Evolutionary conservation across 2,113 vertebrate genomes (phyloP).

Genomic region (Bubalus kerabau): DNA sequence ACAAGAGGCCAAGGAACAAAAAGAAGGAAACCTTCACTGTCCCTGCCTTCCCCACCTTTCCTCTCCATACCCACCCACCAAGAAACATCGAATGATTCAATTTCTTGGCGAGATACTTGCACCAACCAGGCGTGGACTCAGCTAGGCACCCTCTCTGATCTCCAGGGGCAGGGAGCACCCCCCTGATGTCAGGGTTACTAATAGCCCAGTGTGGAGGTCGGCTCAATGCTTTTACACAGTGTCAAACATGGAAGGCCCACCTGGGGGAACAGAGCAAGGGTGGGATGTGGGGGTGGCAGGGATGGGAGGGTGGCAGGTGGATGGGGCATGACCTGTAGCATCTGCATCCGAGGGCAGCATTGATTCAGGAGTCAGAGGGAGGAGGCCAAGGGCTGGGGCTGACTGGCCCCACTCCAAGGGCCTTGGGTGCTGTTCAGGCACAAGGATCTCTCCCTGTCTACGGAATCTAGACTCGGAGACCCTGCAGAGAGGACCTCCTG

Average conservation of each 20-base stretch:
- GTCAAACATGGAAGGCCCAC: fast-evolving
- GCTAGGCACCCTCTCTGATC: not conserved
- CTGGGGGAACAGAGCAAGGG: too few species aligned
- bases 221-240: not conserved
- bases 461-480: not conserved
- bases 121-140: not conserved
- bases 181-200: not conserved
- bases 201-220: not conserved
- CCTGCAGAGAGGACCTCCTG: not conserved
- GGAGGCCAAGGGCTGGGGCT: not conserved
- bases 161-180: not conserved
- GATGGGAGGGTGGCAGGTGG: not conserved
- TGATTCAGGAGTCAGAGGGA: not conserved
- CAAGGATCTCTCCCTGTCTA: not conserved
- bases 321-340: not conserved
- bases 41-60: not conserved
- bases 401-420: not conserved
- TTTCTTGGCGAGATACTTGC: not conserved
- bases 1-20: not conserved
- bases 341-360: not conserved
- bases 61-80: not conserved
- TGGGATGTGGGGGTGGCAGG: not conserved
- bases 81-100: not conserved
- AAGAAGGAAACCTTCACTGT: not conserved
- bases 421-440: not conserved